Evolutionary conservation across 2,113 vertebrate genomes (phyloP), one percentile per base, ranked within the genome.

Genomic region (Stigmatopora nigra): DNA sequence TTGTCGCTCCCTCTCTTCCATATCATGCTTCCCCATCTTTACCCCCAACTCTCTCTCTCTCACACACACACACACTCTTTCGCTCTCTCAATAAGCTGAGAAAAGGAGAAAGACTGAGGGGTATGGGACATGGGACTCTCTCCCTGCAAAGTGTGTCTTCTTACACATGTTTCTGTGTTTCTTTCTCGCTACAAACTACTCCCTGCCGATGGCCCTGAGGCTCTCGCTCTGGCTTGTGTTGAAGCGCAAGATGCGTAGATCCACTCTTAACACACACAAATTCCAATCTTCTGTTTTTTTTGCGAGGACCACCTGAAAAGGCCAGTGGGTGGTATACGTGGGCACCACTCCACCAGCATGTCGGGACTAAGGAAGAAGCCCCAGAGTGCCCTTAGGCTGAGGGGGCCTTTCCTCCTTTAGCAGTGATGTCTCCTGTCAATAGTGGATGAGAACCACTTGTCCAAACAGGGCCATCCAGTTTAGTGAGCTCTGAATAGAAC

Each of bases 361-460:
- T 69, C 19, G 69, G 71, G 19, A 6, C 63, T 31, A 47, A 75
- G 73, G 72, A 70, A 67, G 19, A 8, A 8, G 75, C 65, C 69
- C 64, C 12, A 1, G 12, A 7, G 6, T 53, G 82, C 80, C 86
- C 75, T 77, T 20, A n/a, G 81, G 82, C 86, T 60, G 38, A 17
- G 10, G 63, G 66, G 67, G n/a, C n/a, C 72, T 55, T 55, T 79
- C 68, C 64, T 69, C 61, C 61, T 46, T 73, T 69, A 72, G 53
- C 61, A 4, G 56, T 60, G 47, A 77, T 68, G 70, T 67, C 69
- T 81, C 70, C 58, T 78, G 77, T 45, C 59, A 72, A 75, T 47
- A 60, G 10, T 20, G 75, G 72, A 91, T 91, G 68, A 75, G 86
- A 89, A 90, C 88, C 90, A 91, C 81, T 90, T 91, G 89, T 91